Evolutionary conservation across 2,113 vertebrate species (phyloP).

Genomic region (Myotis brandtii): DNA sequence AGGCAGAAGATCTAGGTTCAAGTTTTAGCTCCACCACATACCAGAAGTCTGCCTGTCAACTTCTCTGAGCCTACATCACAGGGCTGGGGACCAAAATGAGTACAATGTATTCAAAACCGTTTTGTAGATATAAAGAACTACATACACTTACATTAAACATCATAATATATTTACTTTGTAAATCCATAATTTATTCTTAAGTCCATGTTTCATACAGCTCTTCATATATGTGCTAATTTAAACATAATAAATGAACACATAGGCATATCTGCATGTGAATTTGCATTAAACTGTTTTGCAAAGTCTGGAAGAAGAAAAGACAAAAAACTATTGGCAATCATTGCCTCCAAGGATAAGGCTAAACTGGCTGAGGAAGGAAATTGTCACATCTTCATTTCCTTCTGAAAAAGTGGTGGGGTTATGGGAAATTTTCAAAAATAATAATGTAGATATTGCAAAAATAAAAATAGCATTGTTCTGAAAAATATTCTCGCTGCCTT

Average conservation of each 20-base stretch:
- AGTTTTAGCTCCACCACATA: neutral
- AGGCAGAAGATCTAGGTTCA: neutral
- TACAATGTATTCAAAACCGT: neutral
- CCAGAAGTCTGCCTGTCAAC: neutral
- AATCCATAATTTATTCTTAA: neutral
- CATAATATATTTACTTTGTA: neutral
- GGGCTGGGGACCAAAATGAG: neutral
- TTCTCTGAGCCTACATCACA: neutral
- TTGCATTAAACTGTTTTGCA: neutral
- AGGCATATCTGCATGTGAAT: neutral
- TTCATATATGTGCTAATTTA: neutral
- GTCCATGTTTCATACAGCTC: neutral
- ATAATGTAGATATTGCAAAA: neutral
- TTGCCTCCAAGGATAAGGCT: neutral
- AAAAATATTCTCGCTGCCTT: neutral
- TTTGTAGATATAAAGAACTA: neutral
- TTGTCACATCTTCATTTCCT: neutral
- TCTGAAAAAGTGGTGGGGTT: neutral
- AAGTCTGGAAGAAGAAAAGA: conserved; percentile 26
- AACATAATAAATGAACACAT: neutral
- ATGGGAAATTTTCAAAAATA: neutral
- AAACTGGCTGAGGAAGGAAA: neutral
- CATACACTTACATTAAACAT: neutral
- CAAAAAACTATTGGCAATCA: neutral
- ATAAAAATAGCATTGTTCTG: neutral